Evolutionary conservation across 2,113 vertebrate genomes (phyloP).

Genomic region (Chlamydotis undulata): DNA sequence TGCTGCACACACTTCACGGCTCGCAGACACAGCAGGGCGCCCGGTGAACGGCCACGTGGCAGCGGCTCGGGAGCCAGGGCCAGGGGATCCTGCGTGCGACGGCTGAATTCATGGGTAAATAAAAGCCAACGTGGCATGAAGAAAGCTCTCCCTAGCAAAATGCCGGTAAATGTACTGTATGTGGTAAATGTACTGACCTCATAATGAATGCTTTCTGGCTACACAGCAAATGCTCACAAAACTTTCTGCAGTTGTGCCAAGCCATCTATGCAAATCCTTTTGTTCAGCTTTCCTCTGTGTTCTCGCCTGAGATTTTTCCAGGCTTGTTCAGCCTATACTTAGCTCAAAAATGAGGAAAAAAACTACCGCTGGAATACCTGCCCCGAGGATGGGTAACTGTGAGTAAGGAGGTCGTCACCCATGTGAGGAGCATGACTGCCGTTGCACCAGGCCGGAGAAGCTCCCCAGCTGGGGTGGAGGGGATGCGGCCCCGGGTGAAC

Average conservation of each 20-base stretch:
- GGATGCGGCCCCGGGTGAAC: fast-evolving
- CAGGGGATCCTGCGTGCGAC: fast-evolving
- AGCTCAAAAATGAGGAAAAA: background rate
- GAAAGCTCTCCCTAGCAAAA: background rate
- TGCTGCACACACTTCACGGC: fast-evolving
- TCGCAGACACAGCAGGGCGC: too few relatives aligned
- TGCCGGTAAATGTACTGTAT: background rate
- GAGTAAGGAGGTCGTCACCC: background rate
- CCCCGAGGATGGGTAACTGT: background rate
- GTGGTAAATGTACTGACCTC: background rate
- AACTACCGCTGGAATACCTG: background rate
- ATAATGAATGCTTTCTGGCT: background rate
- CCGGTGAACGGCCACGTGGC: too few relatives aligned
- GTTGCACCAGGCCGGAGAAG: fast-evolving
- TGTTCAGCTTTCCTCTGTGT: background rate
- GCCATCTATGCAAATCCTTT: background rate
- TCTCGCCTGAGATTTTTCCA: background rate
- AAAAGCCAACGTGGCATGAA: background rate
- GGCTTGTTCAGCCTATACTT: background rate
- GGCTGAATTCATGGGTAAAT: background rate
- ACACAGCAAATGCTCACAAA: background rate
- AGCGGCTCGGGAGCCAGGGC: fast-evolving
- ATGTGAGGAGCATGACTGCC: fast-evolving
- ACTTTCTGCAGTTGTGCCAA: background rate
- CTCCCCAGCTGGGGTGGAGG: fast-evolving